These are phyloP conservation scores for Astropecten irregularis DNA, from an alignment of 53 echinoderm and acorn worm species.

Conservation along the genomic window DNA sequence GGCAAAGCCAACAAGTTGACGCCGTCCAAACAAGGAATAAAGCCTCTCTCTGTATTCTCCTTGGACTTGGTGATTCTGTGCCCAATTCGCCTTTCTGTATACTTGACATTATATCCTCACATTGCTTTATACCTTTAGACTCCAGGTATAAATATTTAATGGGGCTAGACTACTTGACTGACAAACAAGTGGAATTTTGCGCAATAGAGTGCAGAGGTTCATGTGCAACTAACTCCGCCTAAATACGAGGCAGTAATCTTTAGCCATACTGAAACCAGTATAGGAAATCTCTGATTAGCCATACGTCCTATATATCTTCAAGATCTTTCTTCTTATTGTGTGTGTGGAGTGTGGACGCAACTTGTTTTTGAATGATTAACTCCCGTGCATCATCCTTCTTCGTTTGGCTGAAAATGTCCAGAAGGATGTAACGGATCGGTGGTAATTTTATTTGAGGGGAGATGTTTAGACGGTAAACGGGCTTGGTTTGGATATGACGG, in stretches of 20 bases:
- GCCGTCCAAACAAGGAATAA: neutral
- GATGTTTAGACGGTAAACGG: too few relatives aligned
- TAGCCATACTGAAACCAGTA: too few relatives aligned
- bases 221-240: too few relatives aligned
- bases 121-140: too few relatives aligned
- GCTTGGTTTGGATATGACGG: slow-evolving; percentile 18
- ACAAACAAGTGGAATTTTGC: neutral
- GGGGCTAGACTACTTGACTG: neutral
- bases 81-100: too few relatives aligned
- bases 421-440: slow-evolving; percentile 21
- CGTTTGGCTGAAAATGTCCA: slow-evolving; percentile 28
- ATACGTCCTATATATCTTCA: too few relatives aligned
- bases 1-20: neutral
- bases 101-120: neutral
- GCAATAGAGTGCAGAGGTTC: too few relatives aligned
- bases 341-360: too few relatives aligned
- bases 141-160: neutral
- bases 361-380: neutral
- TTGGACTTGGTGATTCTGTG: too few relatives aligned
- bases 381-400: neutral
- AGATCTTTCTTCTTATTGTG: slow-evolving; percentile 9
- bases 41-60: neutral
- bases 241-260: too few relatives aligned
- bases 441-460: slow-evolving; percentile 26
- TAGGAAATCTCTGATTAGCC: slow-evolving; percentile 41